Percentiles rank a stretch among this genome's conserved stretches.
phyloP scores from a whole-genome alignment of 2,113 vertebrate species.

The Sakesphorus luctuosus region DNA sequence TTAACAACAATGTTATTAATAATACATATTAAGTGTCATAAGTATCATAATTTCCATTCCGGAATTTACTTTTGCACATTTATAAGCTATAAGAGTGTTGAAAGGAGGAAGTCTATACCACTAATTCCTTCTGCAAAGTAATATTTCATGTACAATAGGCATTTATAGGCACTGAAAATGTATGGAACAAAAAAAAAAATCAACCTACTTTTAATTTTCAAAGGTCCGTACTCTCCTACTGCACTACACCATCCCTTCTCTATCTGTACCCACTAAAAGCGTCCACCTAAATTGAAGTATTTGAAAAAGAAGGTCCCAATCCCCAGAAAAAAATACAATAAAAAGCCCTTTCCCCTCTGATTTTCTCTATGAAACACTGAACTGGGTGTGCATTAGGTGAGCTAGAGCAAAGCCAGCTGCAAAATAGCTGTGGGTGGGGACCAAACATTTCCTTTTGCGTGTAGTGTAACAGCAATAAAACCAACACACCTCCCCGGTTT shows the following conservation, averaged over 20 bases:
- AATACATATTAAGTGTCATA: neutral
- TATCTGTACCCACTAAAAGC: neutral
- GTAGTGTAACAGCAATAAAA: neutral
- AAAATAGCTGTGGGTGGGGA: neutral
- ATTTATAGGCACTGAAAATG: slow-evolving; percentile 6
- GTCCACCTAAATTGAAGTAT: neutral
- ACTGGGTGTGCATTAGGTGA: neutral
- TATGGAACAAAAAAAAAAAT: neutral
- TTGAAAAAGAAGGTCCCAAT: neutral
- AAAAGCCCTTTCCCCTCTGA: neutral
- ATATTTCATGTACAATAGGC: neutral
- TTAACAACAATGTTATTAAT: neutral
- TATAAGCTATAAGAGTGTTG: neutral
- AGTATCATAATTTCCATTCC: neutral
- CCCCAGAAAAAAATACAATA: neutral
- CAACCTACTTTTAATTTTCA: neutral
- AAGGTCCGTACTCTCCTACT: neutral
- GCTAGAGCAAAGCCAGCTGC: neutral
- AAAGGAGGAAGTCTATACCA: slow-evolving; percentile 1
- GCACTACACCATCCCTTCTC: neutral
- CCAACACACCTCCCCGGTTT: neutral
- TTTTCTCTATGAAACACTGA: neutral
- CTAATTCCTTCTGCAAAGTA: slow-evolving; percentile 9
- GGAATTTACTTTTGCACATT: slow-evolving; percentile 26
- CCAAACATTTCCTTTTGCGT: neutral